These are phyloP conservation scores for Lymantria dispar DNA, from an alignment of 2,888 invertebrate species.

Conservation along the genomic window DNA sequence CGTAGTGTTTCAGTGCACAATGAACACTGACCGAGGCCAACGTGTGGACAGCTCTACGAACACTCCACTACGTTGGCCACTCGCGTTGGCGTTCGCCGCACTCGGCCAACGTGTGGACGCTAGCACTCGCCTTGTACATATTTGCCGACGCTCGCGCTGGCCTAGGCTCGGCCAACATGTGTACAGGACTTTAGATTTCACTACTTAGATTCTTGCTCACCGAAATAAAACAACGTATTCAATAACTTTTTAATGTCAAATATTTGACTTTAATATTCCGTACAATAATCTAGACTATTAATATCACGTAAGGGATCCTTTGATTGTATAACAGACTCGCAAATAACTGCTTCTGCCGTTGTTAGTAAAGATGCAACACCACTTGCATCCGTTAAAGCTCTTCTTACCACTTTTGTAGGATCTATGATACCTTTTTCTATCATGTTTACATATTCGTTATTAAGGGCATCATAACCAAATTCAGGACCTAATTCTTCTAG, in stretches of 20 bases:
- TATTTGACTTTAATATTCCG: not conserved
- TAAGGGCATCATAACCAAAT: constrained; percentile 94
- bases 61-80: too few species aligned
- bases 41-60: too few species aligned
- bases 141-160: too few species aligned
- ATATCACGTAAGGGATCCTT: constrained; percentile 12
- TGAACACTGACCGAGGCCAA: too few species aligned
- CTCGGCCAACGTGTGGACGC: too few species aligned
- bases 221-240: not conserved
- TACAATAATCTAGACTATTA: constrained; percentile 20
- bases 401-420: constrained; percentile 89
- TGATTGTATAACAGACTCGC: constrained; percentile 81
- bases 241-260: not conserved
- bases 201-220: too few species aligned
- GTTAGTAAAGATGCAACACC: constrained; percentile 72
- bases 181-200: too few species aligned
- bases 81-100: too few species aligned
- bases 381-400: constrained; percentile 68
- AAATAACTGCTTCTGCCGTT: constrained; percentile 97
- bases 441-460: constrained; percentile 93
- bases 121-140: too few species aligned
- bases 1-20: too few species aligned
- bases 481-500: constrained; percentile 88
- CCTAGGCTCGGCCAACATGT: too few species aligned
- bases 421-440: constrained; percentile 96